Base-by-base conservation (phyloP, 2,797 vertebrate genomes). In the Rhadinocentrus ornatus region DNA sequence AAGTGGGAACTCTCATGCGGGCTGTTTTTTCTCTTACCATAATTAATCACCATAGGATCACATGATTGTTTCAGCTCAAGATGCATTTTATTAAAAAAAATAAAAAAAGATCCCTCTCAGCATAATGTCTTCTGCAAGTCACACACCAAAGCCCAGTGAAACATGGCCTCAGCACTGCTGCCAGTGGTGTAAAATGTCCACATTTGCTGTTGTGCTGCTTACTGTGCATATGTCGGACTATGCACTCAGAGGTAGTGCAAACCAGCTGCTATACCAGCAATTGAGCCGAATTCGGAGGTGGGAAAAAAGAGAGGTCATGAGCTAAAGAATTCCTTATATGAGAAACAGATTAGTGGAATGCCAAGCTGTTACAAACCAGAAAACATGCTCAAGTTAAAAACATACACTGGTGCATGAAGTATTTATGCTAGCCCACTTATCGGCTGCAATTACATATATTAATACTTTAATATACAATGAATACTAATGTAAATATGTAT, bases 1-100 rank as follows among this genome's bases (percentile, higher is more conserved):
- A 78, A 75, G 69, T 26, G 52, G 62, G 41, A 63, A 59, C 52
- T 73, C 71, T 80, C 26, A 31, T 62, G 69, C 58, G 56, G 58
- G 62, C 71, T 75, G 73, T 58, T 86, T 82, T 78, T 75, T 53
- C 79, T 73, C 26, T 54, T 66, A 71, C 68, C 22, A 12, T 88
- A 90, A 91, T 90, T 86, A 89, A 91, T 86, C 89, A 88, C 73
- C 56, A 68, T 70, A 68, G 73, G 60, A 89, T 88, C 83, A 74
- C 52, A 59, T 72, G 73, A 76, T 81, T 73, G 44, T 85, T 79
- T 78, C 58, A 59, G 62, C 56, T 58, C 39, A 58, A 71, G 63
- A 71, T 75, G 69, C 22, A 71, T 83, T 83, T 82, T 61, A 46
- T 56, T 69, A 22, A 9, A 24, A 54, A 29, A 60, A 48, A 62